A percentile compares a stretch with the other conserved stretches of the same genome.
Evolutionary conservation across 1,140 invertebrate genomes (phyloP).

Genomic region (Drosophila lacertosa): DNA sequence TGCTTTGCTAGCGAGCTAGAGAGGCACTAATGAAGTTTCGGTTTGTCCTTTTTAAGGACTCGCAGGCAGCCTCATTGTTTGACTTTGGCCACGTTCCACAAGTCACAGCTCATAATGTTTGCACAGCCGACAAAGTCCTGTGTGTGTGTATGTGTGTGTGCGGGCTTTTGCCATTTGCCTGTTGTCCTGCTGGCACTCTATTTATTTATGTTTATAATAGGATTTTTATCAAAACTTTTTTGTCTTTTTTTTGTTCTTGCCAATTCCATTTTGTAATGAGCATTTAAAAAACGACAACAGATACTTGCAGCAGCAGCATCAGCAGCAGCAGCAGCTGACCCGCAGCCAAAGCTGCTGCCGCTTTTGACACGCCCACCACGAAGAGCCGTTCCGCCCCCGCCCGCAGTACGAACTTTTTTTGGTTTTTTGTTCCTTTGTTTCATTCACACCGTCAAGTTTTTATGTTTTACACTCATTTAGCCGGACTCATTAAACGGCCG

Average conservation of each 20-base stretch:
- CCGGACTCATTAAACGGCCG: conserved; percentile 40
- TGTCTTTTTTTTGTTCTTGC: conserved; percentile 22
- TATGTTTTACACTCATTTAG: conserved; percentile 22
- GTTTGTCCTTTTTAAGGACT: conserved; percentile 67
- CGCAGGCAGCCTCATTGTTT: conserved; percentile 72
- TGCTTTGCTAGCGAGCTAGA: conserved; percentile 60
- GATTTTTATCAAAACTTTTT: conserved; percentile 80
- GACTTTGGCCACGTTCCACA: conserved; percentile 61
- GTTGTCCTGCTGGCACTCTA: conserved; percentile 55
- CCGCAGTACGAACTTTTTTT: conserved; percentile 44
- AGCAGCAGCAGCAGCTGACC: conserved; percentile 54
- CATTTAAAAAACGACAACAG: conserved; percentile 72
- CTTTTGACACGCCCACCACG: conserved; percentile 64
- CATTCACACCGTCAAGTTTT: conserved; percentile 36
- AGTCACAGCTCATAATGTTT: conserved; percentile 67
- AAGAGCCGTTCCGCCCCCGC: neutral
- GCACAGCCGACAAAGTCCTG: conserved; percentile 43
- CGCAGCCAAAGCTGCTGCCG: conserved; percentile 45
- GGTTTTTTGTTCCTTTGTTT: conserved; percentile 31
- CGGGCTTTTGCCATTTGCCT: conserved; percentile 41
- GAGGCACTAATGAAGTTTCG: conserved; percentile 77
- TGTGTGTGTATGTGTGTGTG: conserved; percentile 34
- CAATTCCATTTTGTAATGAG: conserved; percentile 76
- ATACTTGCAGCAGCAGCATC: conserved; percentile 36
- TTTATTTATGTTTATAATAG: conserved; percentile 83